Evolutionary conservation across 2,113 vertebrate species (phyloP).

Genomic region (Euleptes europaea): DNA sequence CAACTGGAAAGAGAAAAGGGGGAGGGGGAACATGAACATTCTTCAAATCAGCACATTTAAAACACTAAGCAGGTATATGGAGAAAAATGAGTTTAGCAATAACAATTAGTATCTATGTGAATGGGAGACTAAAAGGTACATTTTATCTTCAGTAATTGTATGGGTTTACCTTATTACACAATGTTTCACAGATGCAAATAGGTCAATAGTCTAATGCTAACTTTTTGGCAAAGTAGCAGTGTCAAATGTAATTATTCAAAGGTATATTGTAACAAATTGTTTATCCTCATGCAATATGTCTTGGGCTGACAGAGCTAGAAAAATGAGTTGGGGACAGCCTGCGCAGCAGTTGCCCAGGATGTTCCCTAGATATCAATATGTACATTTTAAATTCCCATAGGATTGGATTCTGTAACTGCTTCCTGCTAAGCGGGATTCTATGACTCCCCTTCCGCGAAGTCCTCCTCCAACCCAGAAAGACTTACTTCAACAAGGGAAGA

Average conservation of each 20-base stretch:
- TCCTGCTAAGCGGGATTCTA: too few species aligned
- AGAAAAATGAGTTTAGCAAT: background rate
- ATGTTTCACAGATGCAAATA: background rate
- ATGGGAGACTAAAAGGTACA: background rate
- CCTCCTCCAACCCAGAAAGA: too few species aligned
- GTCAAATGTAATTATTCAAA: background rate
- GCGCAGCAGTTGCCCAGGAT: background rate
- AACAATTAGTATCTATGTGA: background rate
- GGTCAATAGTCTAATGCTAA: background rate
- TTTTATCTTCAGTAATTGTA: background rate
- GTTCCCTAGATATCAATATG: too few species aligned
- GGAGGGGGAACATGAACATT: background rate
- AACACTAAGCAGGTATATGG: background rate
- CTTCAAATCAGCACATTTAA: background rate
- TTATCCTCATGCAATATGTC: background rate
- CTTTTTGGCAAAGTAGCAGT: background rate
- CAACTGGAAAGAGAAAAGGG: background rate
- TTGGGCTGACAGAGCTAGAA: background rate
- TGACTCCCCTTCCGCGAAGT: too few species aligned
- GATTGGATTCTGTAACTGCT: too few species aligned
- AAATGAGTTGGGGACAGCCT: background rate
- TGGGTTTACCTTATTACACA: background rate
- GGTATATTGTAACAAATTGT: background rate
- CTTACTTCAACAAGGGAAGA: too few species aligned
- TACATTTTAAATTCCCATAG: background rate